Base-by-base conservation (phyloP, 2,888 invertebrate genomes). In the Cheilosia soror region DNA sequence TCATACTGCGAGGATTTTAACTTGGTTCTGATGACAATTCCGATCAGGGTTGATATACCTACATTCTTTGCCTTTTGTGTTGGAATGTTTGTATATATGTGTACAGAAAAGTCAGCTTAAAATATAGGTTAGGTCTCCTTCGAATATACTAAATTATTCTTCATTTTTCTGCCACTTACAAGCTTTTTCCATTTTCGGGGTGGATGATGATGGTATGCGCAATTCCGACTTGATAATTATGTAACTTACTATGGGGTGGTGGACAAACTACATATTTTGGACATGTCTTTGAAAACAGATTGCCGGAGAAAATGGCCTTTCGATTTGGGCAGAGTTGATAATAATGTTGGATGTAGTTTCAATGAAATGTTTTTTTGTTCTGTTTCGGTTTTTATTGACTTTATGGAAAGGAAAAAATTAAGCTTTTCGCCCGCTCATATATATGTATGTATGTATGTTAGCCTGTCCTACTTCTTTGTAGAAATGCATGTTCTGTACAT, bases 121-220 rank as follows among this genome's bases (percentile, higher is more conserved):
- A 76, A 85, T 81, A 85, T 81, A 81, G 85, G 85, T 85, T 85
- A 85, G 55, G 66, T 75, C n/a, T 66, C 63, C 15, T 69, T 51
- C 27, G 51, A 27, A 65, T 63, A 71, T 20, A 58, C 53, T 15
- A 40, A 62, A 66, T 29, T 75, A 65, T 65, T 60, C 55, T 71
- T 57, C 27, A 72, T 58, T 57, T 72, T 57, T 44, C 20, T 68
- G 63, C 51, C 37, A 37, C 60, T 71, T 49, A 55, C 20, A 58
- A 76, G 77, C 69, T 77, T 77, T 81, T 51, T 47, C 20, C 53
- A 11, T 44, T 27, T 65, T 65, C 40, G 51, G 81, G 69, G 27
- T 37, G 69, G 57, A 75, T 69, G 29, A 27, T 9, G 13, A 51
- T 65, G 81, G 33, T 69, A 55, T 72, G 82, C 77, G 82, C 77